phyloP scores from a whole-genome alignment of 2,888 invertebrate genomes.

The Aproaerema taeniolella region DNA sequence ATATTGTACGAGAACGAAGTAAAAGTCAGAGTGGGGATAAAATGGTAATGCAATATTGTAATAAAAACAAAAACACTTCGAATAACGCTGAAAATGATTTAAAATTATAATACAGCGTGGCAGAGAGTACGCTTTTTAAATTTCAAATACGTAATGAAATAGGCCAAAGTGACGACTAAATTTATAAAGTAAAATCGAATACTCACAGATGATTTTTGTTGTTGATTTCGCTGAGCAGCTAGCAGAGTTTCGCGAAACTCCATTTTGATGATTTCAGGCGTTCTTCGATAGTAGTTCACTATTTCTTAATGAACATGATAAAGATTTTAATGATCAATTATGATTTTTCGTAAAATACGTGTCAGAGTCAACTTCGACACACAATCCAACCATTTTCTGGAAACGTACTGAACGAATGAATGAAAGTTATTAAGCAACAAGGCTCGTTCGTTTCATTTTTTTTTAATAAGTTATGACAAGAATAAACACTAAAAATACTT shows the following conservation, averaged over 20 bases:
- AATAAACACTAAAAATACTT: too few relatives aligned
- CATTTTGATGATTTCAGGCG: conserved; percentile 37
- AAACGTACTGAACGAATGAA: conserved; percentile 58
- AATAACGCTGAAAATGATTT: too few relatives aligned
- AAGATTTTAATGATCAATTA: conserved; percentile 52
- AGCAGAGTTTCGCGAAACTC: conserved; percentile 69
- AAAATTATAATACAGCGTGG: too few relatives aligned
- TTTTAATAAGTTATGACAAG: too few relatives aligned
- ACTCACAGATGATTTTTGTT: conserved; percentile 75
- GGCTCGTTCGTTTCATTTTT: not conserved
- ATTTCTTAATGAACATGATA: conserved; percentile 30
- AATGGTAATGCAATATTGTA: not conserved
- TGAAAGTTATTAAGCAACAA: too few relatives aligned
- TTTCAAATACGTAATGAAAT: not conserved
- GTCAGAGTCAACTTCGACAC: conserved; percentile 56
- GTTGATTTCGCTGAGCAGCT: conserved; percentile 72
- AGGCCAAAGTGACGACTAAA: not conserved
- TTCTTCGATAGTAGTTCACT: conserved; percentile 18
- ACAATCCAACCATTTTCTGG: conserved; percentile 73
- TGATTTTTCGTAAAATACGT: conserved; percentile 64
- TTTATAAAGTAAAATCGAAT: conserved; percentile 1
- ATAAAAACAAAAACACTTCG: conserved; percentile 9
- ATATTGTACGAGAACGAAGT: too few relatives aligned
- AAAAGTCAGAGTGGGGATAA: conserved; percentile 12
- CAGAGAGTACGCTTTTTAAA: not conserved